Evolutionary conservation across 2,888 invertebrate genomes (phyloP).

Genomic region (Lepidocyrtoides sp.): DNA sequence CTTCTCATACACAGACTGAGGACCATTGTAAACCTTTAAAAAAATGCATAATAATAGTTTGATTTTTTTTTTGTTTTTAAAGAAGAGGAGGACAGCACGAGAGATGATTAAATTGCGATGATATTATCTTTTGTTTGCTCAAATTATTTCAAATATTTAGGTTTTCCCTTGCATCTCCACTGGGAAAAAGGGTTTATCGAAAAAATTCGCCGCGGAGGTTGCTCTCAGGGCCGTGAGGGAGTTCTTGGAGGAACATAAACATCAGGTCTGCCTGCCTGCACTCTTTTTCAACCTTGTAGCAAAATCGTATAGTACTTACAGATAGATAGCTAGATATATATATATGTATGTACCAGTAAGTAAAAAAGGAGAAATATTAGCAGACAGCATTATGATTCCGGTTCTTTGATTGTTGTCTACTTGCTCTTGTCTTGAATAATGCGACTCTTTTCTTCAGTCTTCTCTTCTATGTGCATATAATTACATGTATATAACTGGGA

Average conservation of each 20-base stretch:
- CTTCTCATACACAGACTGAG: conserved; percentile 76
- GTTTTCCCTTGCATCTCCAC: conserved; percentile 80
- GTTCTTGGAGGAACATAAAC: conserved; percentile 74
- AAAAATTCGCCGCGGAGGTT: conserved; percentile 70
- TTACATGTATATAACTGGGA: conserved; percentile 71
- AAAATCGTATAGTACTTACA: too few species aligned
- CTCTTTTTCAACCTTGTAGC: too few species aligned
- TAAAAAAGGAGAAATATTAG: background rate
- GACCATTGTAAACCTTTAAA: conserved; percentile 79
- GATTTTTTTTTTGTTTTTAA: background rate
- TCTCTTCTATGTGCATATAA: conserved; percentile 47
- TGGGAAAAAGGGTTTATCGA: conserved; percentile 76
- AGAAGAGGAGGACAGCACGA: conserved; percentile 19
- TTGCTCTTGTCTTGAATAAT: background rate
- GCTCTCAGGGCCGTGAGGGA: conserved; percentile 75
- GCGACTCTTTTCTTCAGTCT: background rate
- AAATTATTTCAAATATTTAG: conserved; percentile 68
- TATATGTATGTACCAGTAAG: background rate
- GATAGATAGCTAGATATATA: too few species aligned
- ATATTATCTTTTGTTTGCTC: conserved; percentile 53
- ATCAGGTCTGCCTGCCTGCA: conserved; percentile 68
- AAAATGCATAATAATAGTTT: conserved; percentile 34
- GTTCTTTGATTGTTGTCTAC: background rate
- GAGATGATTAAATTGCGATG: conserved; percentile 49
- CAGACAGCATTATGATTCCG: background rate